These are phyloP conservation scores for Abrostola tripartita DNA, from an alignment of 2,888 invertebrate genomes.

Conservation along the genomic window DNA sequence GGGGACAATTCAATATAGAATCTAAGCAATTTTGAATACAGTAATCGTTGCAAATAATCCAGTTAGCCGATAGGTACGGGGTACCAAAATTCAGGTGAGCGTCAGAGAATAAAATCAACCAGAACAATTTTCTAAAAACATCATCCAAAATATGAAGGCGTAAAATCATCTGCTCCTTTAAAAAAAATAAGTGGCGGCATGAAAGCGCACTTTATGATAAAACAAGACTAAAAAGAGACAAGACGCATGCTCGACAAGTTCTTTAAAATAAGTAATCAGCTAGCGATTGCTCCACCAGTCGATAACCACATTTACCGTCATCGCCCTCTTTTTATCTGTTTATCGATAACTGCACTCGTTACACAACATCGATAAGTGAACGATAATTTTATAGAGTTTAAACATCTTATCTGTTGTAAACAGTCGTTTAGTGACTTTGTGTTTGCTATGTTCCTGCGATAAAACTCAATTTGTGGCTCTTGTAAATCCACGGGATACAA, in stretches of 20 bases:
- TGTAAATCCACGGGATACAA: background rate
- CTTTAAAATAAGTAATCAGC: slow-evolving; percentile 47
- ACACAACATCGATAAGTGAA: slow-evolving; percentile 64
- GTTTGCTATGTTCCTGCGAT: slow-evolving; percentile 45
- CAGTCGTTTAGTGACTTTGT: slow-evolving; percentile 49
- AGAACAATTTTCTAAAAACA: background rate
- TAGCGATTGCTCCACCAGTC: slow-evolving; percentile 31
- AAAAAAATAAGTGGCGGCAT: slow-evolving; percentile 37
- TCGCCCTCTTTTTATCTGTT: slow-evolving; percentile 51
- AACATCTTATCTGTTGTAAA: slow-evolving; percentile 60
- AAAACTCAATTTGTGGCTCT: slow-evolving; percentile 18
- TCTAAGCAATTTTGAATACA: no score
- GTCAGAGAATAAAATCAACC: no score
- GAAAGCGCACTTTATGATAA: slow-evolving; percentile 30
- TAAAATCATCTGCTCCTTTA: slow-evolving; percentile 7
- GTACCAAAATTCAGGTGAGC: no score
- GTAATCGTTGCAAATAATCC: no score
- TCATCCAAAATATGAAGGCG: slow-evolving; percentile 17
- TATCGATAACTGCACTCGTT: slow-evolving; percentile 63
- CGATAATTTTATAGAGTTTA: slow-evolving; percentile 65
- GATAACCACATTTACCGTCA: slow-evolving; percentile 30
- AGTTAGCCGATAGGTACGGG: no score
- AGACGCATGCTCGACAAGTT: slow-evolving; percentile 23
- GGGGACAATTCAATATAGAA: no score
- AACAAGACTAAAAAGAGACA: slow-evolving; percentile 29